These are phyloP conservation scores for Melanerpes formicivorus DNA, from an alignment of 2,113 vertebrate genomes.

Conservation along the genomic window DNA sequence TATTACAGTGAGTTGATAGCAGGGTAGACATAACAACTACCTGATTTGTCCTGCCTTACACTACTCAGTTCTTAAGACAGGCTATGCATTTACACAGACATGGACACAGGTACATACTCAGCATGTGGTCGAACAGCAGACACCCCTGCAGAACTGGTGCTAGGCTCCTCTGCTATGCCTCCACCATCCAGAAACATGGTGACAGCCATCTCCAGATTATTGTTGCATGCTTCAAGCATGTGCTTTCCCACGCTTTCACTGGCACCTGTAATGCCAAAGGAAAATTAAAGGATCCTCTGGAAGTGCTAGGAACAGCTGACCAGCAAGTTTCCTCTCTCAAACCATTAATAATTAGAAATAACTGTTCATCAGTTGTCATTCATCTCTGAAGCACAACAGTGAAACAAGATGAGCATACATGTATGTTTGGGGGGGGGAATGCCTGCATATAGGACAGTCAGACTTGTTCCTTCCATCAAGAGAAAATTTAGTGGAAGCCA, in stretches of 20 bases:
- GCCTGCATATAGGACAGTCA: not conserved
- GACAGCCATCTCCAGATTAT: slow-evolving; percentile 98
- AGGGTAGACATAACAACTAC: not conserved
- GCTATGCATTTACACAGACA: not conserved
- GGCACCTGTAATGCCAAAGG: slow-evolving; percentile 82
- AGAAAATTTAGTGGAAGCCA: not conserved
- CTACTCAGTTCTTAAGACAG: not conserved
- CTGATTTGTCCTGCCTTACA: not conserved
- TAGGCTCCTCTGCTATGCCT: slow-evolving; percentile 94
- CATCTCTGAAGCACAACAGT: not conserved
- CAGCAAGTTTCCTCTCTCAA: not conserved
- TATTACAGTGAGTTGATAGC: not conserved
- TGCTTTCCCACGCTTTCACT: slow-evolving; percentile 96
- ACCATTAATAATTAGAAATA: not conserved
- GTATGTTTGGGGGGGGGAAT: not conserved
- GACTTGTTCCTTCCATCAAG: not conserved
- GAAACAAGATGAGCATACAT: not conserved
- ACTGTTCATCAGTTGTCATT: not conserved
- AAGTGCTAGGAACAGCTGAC: not conserved
- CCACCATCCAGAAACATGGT: slow-evolving; percentile 99
- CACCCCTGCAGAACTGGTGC: slow-evolving; percentile 91
- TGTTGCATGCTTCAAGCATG: slow-evolving; percentile 98
- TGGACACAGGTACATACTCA: slow-evolving; percentile 79
- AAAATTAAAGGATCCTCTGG: not conserved
- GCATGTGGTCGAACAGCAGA: slow-evolving; percentile 85